phyloP scores from a whole-genome alignment of 2,797 vertebrate species.

The Neosilurus hyrtlii region DNA sequence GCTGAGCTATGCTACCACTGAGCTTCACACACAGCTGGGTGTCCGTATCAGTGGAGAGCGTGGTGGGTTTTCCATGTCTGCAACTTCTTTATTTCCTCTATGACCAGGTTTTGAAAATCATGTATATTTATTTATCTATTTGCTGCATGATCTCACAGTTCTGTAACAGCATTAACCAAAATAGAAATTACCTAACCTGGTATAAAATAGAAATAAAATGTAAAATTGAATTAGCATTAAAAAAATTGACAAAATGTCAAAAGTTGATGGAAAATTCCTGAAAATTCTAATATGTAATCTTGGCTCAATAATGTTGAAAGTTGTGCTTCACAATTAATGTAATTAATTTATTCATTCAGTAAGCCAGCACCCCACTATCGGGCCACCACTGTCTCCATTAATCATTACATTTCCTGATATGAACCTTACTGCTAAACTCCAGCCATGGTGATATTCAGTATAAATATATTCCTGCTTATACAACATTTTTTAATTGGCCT shows the following conservation, averaged over 20 bases:
- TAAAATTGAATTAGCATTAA: too few relatives aligned
- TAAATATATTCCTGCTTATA: background rate
- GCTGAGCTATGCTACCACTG: conserved; percentile 57
- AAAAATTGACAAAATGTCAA: background rate
- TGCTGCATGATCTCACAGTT: too few relatives aligned
- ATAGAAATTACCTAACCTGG: background rate
- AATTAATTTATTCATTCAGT: background rate
- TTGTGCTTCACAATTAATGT: background rate
- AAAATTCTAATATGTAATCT: background rate
- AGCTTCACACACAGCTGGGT: conserved; percentile 68
- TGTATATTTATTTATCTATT: background rate
- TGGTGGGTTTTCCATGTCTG: conserved; percentile 60
- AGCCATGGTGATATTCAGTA: background rate
- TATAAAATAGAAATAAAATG: background rate
- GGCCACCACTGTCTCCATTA: too few relatives aligned
- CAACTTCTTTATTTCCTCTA: background rate
- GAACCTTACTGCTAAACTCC: background rate
- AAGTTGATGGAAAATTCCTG: background rate
- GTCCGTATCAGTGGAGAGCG: conserved; percentile 72
- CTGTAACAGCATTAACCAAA: too few relatives aligned
- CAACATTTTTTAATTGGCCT: background rate
- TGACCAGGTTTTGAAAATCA: background rate
- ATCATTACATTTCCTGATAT: too few relatives aligned
- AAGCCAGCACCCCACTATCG: too few relatives aligned
- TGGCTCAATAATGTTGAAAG: background rate